Conservation (phyloP, 2,888 invertebrate species). For the Melieria omissa region DNA sequence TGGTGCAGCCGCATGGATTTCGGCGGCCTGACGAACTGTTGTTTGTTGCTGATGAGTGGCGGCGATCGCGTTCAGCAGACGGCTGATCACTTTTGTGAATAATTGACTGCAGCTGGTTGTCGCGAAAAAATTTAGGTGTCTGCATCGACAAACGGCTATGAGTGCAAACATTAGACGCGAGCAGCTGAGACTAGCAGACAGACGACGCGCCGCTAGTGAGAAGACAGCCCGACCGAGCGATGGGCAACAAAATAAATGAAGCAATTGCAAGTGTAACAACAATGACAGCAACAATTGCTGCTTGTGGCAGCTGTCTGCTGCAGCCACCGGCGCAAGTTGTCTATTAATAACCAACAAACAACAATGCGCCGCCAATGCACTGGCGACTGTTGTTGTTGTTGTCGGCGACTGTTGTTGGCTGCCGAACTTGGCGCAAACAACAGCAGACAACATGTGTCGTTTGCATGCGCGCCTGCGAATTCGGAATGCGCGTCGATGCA, state of each 20-base stretch:
- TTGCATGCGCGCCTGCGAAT: neutral
- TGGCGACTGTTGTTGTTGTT: neutral
- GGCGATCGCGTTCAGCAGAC: neutral
- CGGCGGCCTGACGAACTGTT: slow-evolving; percentile 33
- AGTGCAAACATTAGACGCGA: too few relatives aligned
- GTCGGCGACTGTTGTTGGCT: neutral
- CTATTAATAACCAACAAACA: neutral
- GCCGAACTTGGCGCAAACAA: neutral
- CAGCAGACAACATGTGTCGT: neutral
- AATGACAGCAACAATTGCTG: slow-evolving; percentile 39
- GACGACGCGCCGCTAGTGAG: neutral
- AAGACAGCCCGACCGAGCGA: neutral
- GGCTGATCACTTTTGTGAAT: slow-evolving; percentile 57
- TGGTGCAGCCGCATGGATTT: neutral
- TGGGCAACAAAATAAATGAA: slow-evolving; percentile 29
- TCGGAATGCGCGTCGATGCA: too few relatives aligned
- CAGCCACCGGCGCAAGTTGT: slow-evolving; percentile 9
- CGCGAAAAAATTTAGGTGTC: slow-evolving; percentile 61
- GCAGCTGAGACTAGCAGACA: neutral
- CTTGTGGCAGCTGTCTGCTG: slow-evolving; percentile 35
- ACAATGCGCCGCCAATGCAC: slow-evolving; percentile 1
- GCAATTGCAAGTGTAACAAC: slow-evolving; percentile 31
- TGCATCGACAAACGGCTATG: slow-evolving; percentile 20
- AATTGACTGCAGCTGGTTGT: slow-evolving; percentile 64
- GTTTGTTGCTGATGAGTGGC: slow-evolving; percentile 26